Evolutionary conservation across 1,140 invertebrate genomes (phyloP).

Genomic region (Nilaparvata lugens): DNA sequence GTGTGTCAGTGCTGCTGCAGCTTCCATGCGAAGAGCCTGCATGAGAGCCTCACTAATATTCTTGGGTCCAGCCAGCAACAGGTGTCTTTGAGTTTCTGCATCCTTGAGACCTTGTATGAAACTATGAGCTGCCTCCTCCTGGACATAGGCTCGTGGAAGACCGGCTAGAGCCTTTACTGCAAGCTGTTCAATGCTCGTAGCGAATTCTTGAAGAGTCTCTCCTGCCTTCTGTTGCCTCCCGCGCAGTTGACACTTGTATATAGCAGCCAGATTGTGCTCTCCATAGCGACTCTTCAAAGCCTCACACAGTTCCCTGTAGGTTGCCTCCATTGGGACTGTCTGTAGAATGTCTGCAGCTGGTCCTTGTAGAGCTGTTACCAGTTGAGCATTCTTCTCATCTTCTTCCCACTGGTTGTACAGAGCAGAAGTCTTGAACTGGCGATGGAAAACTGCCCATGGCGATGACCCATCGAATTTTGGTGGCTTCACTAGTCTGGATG

Average conservation of each 20-base stretch:
- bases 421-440: not conserved
- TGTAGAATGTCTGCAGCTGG: not conserved
- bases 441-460: not conserved
- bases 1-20: not conserved
- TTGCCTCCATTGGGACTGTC: not conserved
- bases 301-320: not conserved
- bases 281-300: not conserved
- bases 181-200: not conserved
- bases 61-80: not conserved
- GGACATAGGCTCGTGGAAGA: not conserved
- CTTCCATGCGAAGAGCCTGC: not conserved
- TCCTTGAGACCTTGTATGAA: not conserved
- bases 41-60: not conserved
- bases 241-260: not conserved
- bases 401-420: not conserved
- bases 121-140: not conserved
- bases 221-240: not conserved
- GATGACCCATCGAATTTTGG: not conserved
- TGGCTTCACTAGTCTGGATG: not conserved
- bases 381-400: not conserved
- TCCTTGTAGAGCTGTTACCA: not conserved
- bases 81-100: not conserved
- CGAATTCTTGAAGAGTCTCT: not conserved
- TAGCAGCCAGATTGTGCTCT: not conserved
- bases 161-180: not conserved